Evolutionary conservation across 2,113 vertebrate genomes (phyloP).

Genomic region (Gavia stellata): DNA sequence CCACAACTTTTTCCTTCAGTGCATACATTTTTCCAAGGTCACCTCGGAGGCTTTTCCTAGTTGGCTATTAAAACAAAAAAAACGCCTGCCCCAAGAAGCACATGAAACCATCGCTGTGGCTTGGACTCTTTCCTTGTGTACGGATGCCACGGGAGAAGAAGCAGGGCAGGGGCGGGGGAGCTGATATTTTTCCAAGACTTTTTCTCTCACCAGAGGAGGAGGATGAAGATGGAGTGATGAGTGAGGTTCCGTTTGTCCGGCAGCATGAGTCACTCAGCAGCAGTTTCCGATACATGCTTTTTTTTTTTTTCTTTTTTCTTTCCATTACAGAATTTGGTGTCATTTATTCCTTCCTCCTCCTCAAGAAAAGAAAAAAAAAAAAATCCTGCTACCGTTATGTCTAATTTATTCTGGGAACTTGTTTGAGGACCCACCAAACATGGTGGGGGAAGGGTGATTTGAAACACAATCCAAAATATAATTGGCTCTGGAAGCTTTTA

Average conservation of each 20-base stretch:
- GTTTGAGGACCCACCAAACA: constrained; percentile 48
- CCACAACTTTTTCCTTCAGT: constrained; percentile 58
- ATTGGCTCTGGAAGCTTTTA: constrained; percentile 68
- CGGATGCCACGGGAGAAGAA: constrained; percentile 59
- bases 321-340: constrained; percentile 48
- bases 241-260: constrained; percentile 71
- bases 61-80: constrained; percentile 56
- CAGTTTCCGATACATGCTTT: constrained; percentile 60
- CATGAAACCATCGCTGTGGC: constrained; percentile 65
- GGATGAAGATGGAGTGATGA: constrained; percentile 72
- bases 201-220: constrained; percentile 63
- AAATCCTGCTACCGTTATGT: constrained; percentile 37
- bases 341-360: constrained; percentile 46
- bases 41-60: constrained; percentile 68
- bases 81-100: background rate
- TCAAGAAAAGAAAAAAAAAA: background rate
- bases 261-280: constrained; percentile 65
- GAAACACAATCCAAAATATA: constrained; percentile 70
- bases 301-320: background rate
- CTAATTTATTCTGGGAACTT: constrained; percentile 69
- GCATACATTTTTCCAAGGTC: constrained; percentile 69
- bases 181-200: constrained; percentile 70
- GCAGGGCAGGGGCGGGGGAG: background rate
- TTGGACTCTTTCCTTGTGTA: constrained; percentile 68
- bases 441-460: constrained; percentile 48